Base-by-base conservation (phyloP, 2,113 vertebrate species). In the Tetraodon nigroviridis region DNA sequence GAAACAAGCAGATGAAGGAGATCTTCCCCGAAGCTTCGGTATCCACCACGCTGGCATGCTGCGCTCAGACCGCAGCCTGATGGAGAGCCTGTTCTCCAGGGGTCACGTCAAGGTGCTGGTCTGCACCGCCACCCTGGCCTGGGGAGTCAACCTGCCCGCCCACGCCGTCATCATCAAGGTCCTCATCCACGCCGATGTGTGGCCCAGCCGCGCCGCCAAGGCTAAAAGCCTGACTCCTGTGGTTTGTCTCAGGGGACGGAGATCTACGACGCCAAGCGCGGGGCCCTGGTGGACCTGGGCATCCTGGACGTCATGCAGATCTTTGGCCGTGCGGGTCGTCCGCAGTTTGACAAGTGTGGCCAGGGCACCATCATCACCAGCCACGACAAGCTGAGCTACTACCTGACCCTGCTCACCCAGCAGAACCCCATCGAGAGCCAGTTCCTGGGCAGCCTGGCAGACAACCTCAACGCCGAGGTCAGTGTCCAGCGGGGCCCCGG, bases 261-360 rank as follows among this genome's bases (percentile, higher is more conserved):
- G 78, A 98, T 99, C 84, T 99, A 99, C 73, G 95, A 94, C 61
- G 95, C 97, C 63, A 99, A 99, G 87, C 94, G 97, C 61, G 97
- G 97, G 1, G 66, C 96, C 12, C 89, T 96, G 90, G 95, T 99
- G 90, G 96, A 99, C 80, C 93, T 99, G 86, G 95, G 97, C 81
- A 98, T 98, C 89, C 90, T 99, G 90, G 97, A 99, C 70, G 97
- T 99, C 83, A 98, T 98, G 96, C 97, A 99, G 91, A 99, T 99
- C 82, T 99, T 99, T 69, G 97, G 97, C 18, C 92, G 97, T 27
- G 97, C 97, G 2, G 97, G 97, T 69, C 91, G 96, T 52, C 97
- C 97, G 19, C 97, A 99, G 82, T 99, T 98, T 69, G 95, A 99
- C 80, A 95, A 92, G 85, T 95, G 92, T 51, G 97, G 96, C 40